A percentile compares a stretch with the other conserved stretches of the same genome.
Conservation (phyloP, 2,888 invertebrate genomes). For the Sarcophaga subvicina region DNA sequence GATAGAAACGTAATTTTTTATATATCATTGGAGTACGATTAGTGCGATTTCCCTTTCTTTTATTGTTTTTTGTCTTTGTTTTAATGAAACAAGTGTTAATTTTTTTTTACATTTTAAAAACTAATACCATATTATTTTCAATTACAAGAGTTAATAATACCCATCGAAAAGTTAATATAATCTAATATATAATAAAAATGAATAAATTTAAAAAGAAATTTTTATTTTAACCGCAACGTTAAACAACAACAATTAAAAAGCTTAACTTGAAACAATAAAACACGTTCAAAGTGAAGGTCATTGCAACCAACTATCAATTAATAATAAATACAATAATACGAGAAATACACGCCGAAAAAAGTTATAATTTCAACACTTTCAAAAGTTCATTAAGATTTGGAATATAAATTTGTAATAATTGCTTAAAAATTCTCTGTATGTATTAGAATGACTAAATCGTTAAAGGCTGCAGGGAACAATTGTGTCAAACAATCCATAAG, state of each 20-base stretch:
- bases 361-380: too few relatives aligned
- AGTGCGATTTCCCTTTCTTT: too few relatives aligned
- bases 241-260: conserved; percentile 31
- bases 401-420: conserved; percentile 31
- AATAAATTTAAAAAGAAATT: conserved; percentile 42
- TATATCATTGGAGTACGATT: too few relatives aligned
- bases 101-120: background rate
- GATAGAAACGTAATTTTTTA: background rate
- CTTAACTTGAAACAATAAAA: conserved; percentile 62
- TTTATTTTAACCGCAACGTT: conserved; percentile 8
- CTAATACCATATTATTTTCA: background rate
- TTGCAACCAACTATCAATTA: conserved; percentile 63
- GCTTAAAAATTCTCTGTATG: too few relatives aligned
- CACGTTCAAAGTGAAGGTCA: conserved; percentile 80
- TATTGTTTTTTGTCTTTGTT: conserved; percentile 36
- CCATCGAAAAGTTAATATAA: background rate
- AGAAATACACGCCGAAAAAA: too few relatives aligned
- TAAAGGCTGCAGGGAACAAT: background rate
- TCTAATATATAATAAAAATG: conserved; percentile 34
- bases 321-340: conserved; percentile 32
- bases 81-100: conserved; percentile 21
- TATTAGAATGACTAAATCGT: too few relatives aligned
- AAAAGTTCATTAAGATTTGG: conserved; percentile 37
- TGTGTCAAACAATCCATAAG: background rate
- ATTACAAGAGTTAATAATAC: background rate